These are phyloP conservation scores for Imbricaverruca yamaguchii DNA, from an alignment of 2,888 invertebrate genomes.

Conservation along the genomic window DNA sequence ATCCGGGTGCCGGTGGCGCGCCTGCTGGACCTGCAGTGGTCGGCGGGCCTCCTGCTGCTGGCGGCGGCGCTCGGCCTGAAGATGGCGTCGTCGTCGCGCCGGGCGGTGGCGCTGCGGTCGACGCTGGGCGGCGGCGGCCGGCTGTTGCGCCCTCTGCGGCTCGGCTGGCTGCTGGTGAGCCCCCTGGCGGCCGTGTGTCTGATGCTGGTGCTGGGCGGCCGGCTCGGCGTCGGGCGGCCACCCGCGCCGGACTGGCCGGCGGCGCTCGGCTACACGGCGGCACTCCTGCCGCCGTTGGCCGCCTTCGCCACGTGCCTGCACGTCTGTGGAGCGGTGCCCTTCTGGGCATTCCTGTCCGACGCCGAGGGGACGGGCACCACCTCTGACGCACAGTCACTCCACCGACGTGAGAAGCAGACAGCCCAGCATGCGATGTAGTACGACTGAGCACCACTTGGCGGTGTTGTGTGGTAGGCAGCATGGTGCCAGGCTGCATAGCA, in stretches of 20 bases:
- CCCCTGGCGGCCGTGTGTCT: background rate
- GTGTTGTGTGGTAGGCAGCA: too few species aligned
- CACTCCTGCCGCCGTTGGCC: background rate
- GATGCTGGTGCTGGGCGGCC: background rate
- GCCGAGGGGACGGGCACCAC: too few species aligned
- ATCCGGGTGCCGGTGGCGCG: background rate
- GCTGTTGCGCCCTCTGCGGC: background rate
- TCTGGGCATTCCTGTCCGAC: background rate
- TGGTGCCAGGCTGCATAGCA: too few species aligned
- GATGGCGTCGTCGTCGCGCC: background rate
- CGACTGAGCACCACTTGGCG: too few species aligned
- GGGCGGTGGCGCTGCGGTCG: background rate
- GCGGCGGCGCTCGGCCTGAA: background rate
- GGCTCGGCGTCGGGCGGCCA: background rate
- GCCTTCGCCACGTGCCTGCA: background rate
- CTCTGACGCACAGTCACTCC: too few species aligned
- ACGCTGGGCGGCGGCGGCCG: background rate
- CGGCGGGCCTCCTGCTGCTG: background rate
- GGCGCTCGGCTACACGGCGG: background rate
- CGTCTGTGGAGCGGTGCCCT: background rate
- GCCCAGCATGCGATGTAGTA: too few species aligned
- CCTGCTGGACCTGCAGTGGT: background rate
- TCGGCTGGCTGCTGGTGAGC: background rate
- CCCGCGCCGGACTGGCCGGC: background rate
- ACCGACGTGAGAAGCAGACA: too few species aligned